These are phyloP conservation scores for Cygnus buccinator DNA, from an alignment of 2,113 vertebrate species.

Conservation along the genomic window DNA sequence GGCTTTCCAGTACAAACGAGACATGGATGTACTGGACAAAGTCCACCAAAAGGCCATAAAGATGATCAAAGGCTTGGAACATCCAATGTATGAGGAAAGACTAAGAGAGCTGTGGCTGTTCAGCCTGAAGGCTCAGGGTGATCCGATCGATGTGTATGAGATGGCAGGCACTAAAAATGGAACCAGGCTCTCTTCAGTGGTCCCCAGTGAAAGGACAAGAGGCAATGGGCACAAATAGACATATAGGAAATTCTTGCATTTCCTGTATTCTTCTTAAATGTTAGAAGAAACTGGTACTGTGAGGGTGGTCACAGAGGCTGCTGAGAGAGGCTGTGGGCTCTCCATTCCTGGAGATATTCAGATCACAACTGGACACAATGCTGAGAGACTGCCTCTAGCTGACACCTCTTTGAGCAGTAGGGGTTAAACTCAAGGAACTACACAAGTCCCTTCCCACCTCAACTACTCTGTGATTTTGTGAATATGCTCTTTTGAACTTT, in stretches of 20 bases:
- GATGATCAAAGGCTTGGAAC: not conserved
- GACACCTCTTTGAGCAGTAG: not conserved
- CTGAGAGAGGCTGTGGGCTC: not conserved
- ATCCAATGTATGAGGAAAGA: not conserved
- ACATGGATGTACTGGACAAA: not conserved
- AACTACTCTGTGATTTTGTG: not conserved
- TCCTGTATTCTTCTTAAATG: not conserved
- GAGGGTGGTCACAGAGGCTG: not conserved
- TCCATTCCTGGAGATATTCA: not conserved
- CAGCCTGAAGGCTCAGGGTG: not conserved
- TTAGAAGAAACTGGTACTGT: not conserved
- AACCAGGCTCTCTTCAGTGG: not conserved
- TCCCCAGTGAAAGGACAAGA: not conserved
- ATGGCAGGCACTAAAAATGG: no score
- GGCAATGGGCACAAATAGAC: not conserved
- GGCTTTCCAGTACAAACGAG: not conserved
- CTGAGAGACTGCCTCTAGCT: not conserved
- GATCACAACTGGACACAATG: not conserved
- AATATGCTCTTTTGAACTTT: not conserved
- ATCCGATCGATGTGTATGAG: no score
- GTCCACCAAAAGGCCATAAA: not conserved
- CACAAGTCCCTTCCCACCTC: not conserved
- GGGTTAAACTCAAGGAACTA: not conserved
- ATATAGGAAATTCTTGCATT: not conserved
- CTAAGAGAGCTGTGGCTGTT: not conserved